Base-by-base conservation (phyloP, 2,888 invertebrate genomes). In the Clanis bilineata region DNA sequence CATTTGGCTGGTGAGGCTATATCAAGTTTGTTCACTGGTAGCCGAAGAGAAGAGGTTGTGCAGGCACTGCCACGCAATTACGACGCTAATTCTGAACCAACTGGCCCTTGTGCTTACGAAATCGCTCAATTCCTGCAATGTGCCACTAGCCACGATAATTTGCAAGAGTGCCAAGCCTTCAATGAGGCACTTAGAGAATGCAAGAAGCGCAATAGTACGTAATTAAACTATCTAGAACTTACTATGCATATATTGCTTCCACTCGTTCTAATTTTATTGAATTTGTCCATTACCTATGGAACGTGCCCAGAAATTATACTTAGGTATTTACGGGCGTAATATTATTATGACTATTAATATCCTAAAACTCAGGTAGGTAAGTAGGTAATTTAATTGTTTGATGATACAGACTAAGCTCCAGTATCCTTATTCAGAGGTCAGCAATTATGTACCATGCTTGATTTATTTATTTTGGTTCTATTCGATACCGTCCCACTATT, bases 171-270 rank as follows among this genome's bases (percentile, higher is more conserved):
- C 86, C 95, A 97, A 79, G 98, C 97, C 56, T 99, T 98, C 86
- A 99, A 98, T 79, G 98, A 99, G 80, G 98, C 98, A 32, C 93
- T 99, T 63, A 95, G 96, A 77, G 97, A 98, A 80, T 99, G 99
- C 95, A 98, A 97, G 88, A 82, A 93, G 70, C 93, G 95, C 68
- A 94, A 97, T 87, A 94, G 97, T 95, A 83, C 51, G 85, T 83
- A 58, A 23, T 43, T 56, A 57, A 55, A 57, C 47, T 12, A 44
- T 21, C 44, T 12, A 3, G 6, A 58, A 22, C 9, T 28, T 32
- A n/a, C 22, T n/a, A 21, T 28, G n/a, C 7, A 25, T 25, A 18
- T 21, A 59, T 61, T 55, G 3, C 25, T 25, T 4, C 25, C n/a
- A n/a, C n/a, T n/a, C n/a, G n/a, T n/a, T n/a, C n/a, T n/a, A n/a